Base-by-base conservation (phyloP, 2,113 vertebrate species). In the Agapornis roseicollis region DNA sequence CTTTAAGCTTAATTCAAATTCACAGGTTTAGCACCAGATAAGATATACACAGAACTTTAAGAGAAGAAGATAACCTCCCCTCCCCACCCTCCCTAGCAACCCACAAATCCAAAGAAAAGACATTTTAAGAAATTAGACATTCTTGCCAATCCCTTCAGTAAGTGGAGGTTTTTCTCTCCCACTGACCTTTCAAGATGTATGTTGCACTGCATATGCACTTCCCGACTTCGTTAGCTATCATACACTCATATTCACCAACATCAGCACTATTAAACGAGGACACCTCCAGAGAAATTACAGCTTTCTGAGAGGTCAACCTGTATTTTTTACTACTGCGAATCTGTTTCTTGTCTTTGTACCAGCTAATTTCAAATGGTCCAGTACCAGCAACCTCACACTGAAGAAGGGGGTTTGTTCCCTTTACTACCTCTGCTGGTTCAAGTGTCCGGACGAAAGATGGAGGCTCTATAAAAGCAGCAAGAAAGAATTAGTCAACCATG, bases 111-210 rank as follows among this genome's bases (percentile, higher is more conserved):
- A 76, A 93, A 94, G 44, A 78, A 79, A 33, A 28, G 8, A 27
- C 11, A 6, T 93, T 89, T 82, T 44, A 72, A 93, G 64, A 93
- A 90, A 76, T 14, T 14, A 68, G 52, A 87, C 17, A 27, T 24
- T 85, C 71, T 89, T 58, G 60, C 8, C 24, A 68, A 47, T 55
- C 58, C 29, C 41, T 79, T 80, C 46, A 89, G 41, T 63, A 92
- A 70, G 13, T 41, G 41, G 60, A 82, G 65, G 66, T 86, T 93
- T 76, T 63, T 85, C 29, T 61, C 66, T 82, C 24, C 47, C 93
- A 99, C 99, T 98, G 94, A 99, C 99, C 99, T 99, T 99, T 99
- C 50, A 99, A 94, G 88, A 99, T 98, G 80, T 98, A 99, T 9
- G 98, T 90, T 37, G 99, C 98, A 66, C 98, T 98, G 80, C 99